A percentile compares a stretch with the other conserved stretches of the same genome.
Conservation (phyloP, 2,797 vertebrate genomes). For the Hypotaenidia philippensis region DNA sequence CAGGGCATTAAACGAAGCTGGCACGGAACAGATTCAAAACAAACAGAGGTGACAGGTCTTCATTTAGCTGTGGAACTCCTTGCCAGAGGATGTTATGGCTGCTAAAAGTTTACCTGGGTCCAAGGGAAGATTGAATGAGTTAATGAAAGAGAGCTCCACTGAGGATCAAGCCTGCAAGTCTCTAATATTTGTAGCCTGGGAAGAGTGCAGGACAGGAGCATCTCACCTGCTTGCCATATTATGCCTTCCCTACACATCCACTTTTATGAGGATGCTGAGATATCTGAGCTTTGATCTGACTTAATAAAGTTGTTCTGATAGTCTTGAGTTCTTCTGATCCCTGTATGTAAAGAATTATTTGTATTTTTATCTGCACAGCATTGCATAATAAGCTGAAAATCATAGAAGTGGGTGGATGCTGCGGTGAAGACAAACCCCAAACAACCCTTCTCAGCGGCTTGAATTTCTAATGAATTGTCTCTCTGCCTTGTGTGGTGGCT, state of each 20-base stretch:
- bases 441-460: background rate
- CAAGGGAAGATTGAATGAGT: background rate
- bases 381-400: slow-evolving; percentile 19
- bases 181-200: background rate
- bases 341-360: background rate
- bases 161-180: background rate
- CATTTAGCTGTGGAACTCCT: background rate
- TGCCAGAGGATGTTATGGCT: background rate
- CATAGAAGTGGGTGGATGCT: background rate
- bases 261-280: background rate
- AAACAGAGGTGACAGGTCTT: background rate
- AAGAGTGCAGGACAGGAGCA: background rate
- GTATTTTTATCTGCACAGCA: background rate
- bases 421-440: background rate
- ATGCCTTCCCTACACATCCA: background rate
- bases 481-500: background rate
- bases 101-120: background rate
- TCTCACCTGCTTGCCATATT: background rate
- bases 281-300: slow-evolving; percentile 15
- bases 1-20: background rate
- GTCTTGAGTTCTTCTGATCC: slow-evolving; percentile 19
- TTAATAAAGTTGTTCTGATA: slow-evolving; percentile 45
- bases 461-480: background rate
- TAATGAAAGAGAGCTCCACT: background rate
- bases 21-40: background rate